phyloP scores from a whole-genome alignment of 2,888 invertebrate genomes.

The Hesperia comma region DNA sequence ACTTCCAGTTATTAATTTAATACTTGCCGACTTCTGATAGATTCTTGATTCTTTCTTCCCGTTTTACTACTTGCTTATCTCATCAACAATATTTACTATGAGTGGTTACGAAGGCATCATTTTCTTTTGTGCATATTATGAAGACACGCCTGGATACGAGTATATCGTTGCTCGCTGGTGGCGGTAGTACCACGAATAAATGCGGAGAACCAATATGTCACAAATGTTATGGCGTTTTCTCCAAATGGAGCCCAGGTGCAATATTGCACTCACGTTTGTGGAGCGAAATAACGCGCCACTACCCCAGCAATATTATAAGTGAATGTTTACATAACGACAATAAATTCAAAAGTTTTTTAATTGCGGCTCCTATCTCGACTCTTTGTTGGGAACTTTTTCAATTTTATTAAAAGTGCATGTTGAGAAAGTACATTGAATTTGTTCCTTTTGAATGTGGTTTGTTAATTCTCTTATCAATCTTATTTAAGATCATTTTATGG shows the following conservation, averaged over 20 bases:
- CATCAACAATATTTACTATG: no score
- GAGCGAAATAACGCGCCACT: slow-evolving; percentile 39
- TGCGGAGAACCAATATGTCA: slow-evolving; percentile 46
- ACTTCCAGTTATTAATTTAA: no score
- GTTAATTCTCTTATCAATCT: background rate
- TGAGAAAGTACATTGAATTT: background rate
- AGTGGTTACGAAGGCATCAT: no score
- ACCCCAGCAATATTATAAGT: slow-evolving; percentile 28
- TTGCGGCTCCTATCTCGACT: background rate
- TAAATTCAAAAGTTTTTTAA: slow-evolving; percentile 25
- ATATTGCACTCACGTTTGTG: slow-evolving; percentile 55
- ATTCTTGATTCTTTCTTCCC: no score
- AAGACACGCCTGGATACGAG: no score
- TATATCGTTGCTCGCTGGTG: slow-evolving; percentile 2
- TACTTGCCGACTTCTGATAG: no score
- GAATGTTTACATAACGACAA: slow-evolving; percentile 18
- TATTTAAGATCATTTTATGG: no score
- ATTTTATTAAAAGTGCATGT: slow-evolving; percentile 8
- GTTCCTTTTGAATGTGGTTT: background rate
- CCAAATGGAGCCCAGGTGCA: slow-evolving; percentile 61
- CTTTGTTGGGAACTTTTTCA: slow-evolving; percentile 16
- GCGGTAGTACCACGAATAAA: slow-evolving; percentile 37
- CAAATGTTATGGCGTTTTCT: slow-evolving; percentile 45
- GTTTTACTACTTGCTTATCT: no score
- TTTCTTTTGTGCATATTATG: no score